A percentile compares a stretch with the other conserved stretches of the same genome.
Evolutionary conservation across 2,888 invertebrate genomes (phyloP).

Genomic region (Cephus pulcher): DNA sequence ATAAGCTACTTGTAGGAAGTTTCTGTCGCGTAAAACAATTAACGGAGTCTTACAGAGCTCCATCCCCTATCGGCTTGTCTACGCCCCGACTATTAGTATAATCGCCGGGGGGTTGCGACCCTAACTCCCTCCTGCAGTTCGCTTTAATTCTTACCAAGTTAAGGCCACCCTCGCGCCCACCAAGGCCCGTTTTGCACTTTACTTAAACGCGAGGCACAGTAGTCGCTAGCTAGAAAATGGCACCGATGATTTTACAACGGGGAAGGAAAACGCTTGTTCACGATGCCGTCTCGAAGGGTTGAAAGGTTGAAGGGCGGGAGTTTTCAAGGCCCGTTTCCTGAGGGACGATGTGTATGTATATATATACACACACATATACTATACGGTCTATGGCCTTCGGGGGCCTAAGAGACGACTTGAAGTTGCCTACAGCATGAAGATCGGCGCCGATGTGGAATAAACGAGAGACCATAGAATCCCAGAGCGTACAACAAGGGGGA

Average conservation of each 20-base stretch:
- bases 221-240: not conserved
- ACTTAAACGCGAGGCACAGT: conserved; percentile 19
- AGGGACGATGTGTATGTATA: not conserved
- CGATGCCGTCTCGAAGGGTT: not conserved
- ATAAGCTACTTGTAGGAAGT: conserved; percentile 17
- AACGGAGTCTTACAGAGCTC: conserved; percentile 45
- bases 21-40: conserved; percentile 58
- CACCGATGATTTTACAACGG: not conserved
- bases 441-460: conserved; percentile 14
- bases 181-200: conserved; percentile 35
- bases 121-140: conserved; percentile 48
- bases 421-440: not conserved
- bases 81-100: conserved; percentile 63
- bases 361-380: too few species aligned
- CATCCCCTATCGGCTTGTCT: conserved; percentile 34
- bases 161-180: conserved; percentile 38
- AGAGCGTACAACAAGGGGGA: conserved; percentile 41
- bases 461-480: conserved; percentile 28
- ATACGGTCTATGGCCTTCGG: not conserved
- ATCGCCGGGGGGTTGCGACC: conserved; percentile 56
- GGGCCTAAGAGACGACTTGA: not conserved
- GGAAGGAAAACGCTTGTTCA: not conserved
- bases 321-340: not conserved
- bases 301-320: not conserved
- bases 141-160: conserved; percentile 61